Evolutionary conservation across 2,888 invertebrate genomes (phyloP), one percentile per base, ranked within the genome.

Genomic region (Anticlea derivata): DNA sequence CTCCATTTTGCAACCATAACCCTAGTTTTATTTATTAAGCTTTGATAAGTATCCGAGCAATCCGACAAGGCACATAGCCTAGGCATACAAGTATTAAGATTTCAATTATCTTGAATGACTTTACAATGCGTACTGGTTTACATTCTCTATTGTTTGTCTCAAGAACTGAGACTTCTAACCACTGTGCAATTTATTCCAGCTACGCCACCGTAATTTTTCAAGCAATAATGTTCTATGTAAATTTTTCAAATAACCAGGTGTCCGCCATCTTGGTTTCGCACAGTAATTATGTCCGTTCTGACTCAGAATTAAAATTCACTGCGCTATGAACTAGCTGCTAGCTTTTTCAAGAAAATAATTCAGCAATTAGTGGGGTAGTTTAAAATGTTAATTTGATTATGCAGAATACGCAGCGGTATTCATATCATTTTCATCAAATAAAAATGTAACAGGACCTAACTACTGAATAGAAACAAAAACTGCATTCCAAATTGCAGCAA

Each of bases 231-330:
- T 56, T 56, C 48, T 58, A 60, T 62, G 60, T 49, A 52, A 60
- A 58, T 60, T 54, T 55, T 50, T 58, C 41, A 58, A 60, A 62
- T 60, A 59, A 58, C 54, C 41, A 46, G 39, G 45, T 40, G 40
- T 34, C 50, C 41, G 55, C 57, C 59, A 53, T 51, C 57, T 58
- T 51, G 51, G 46, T 50, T 35, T 50, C 20, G 55, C 47, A 41
- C 43, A 31, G 50, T 52, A 60, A 62, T 63, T 61, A 67, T 55
- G 53, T 59, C 48, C 43, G 41, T 55, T 55, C 49, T 34, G 33
- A 40, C 50, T 54, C 52, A 48, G 55, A 61, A 65, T 60, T 51
- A 57, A 64, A 55, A 65, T 61, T 55, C 58, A 64, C 40, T 58
- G 53, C 57, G 22, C 46, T 58, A 46, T 59, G 54, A 56, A 41